Percentiles rank a stretch among this genome's conserved stretches.
phyloP scores from a whole-genome alignment of 2,888 invertebrate genomes.

The Eupithecia inturbata region DNA sequence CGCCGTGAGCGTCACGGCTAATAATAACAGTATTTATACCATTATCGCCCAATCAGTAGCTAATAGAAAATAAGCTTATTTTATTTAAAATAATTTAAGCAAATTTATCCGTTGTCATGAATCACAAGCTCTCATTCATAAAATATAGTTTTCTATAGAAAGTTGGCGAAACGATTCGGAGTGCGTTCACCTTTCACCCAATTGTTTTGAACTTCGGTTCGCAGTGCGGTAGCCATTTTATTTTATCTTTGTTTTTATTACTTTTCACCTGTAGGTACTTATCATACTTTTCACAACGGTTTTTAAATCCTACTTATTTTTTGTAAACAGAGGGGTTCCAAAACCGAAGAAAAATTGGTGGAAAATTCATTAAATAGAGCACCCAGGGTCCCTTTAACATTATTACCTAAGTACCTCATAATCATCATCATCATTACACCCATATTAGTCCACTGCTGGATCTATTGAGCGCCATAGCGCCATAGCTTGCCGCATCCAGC shows the following conservation, averaged over 20 bases:
- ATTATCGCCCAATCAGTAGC: neutral
- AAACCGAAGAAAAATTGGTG: neutral
- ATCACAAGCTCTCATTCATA: neutral
- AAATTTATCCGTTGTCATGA: neutral
- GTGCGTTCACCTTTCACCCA: conserved; percentile 60
- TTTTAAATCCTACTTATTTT: neutral
- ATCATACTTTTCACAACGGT: neutral
- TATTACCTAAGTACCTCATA: too few species aligned
- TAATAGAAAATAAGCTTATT: neutral
- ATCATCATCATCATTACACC: too few species aligned
- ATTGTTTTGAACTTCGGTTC: conserved; percentile 43
- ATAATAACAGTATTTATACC: too few species aligned
- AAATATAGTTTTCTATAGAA: conserved; percentile 31
- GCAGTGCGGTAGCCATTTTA: neutral
- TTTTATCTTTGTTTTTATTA: neutral
- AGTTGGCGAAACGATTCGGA: conserved; percentile 62
- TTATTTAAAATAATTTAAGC: neutral
- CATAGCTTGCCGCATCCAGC: too few species aligned
- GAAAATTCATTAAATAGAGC: neutral
- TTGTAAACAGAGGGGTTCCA: too few species aligned
- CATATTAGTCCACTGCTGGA: too few species aligned
- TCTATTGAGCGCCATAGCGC: too few species aligned
- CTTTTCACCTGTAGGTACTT: neutral
- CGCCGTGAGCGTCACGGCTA: too few species aligned
- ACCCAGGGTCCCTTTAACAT: too few species aligned